A percentile compares a stretch with the other conserved stretches of the same genome.
These are phyloP conservation scores for Selenia dentaria DNA, from an alignment of 2,888 invertebrate species.

Conservation along the genomic window DNA sequence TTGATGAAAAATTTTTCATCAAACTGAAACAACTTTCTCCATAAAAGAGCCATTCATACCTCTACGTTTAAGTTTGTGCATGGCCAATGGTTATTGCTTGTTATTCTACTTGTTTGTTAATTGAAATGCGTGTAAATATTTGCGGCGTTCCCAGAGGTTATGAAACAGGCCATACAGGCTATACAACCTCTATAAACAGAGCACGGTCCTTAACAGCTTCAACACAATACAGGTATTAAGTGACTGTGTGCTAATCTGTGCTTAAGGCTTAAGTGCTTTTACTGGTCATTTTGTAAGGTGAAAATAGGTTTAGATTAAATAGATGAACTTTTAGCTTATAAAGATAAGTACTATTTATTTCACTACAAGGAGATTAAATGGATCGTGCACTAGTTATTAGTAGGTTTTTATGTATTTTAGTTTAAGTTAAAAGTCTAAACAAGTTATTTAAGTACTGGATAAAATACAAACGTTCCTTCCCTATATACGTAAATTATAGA, in stretches of 20 bases:
- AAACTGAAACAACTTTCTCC: too few relatives aligned
- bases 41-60: slow-evolving; percentile 40
- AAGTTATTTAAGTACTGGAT: too few relatives aligned
- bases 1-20: too few relatives aligned
- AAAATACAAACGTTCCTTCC: too few relatives aligned
- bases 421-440: too few relatives aligned
- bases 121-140: slow-evolving; percentile 79
- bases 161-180: slow-evolving; percentile 51
- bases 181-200: slow-evolving; percentile 36
- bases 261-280: slow-evolving; percentile 18
- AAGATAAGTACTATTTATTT: too few relatives aligned
- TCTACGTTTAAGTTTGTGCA: slow-evolving; percentile 46
- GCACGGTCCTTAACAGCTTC: slow-evolving; percentile 1
- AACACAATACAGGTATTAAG: slow-evolving; percentile 4
- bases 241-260: slow-evolving; percentile 13
- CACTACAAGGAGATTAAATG: too few relatives aligned
- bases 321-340: slow-evolving; percentile 3
- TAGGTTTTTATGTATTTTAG: too few relatives aligned
- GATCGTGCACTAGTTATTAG: too few relatives aligned
- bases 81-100: slow-evolving; percentile 56
- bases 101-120: slow-evolving; percentile 70
- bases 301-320: slow-evolving; percentile 13
- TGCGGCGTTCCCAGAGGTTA: slow-evolving; percentile 58
- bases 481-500: too few relatives aligned
- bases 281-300: slow-evolving; percentile 17